Evolutionary conservation across 1,140 invertebrate genomes (phyloP), one percentile per base, ranked within the genome.

Genomic region (Hormaphis cornu): DNA sequence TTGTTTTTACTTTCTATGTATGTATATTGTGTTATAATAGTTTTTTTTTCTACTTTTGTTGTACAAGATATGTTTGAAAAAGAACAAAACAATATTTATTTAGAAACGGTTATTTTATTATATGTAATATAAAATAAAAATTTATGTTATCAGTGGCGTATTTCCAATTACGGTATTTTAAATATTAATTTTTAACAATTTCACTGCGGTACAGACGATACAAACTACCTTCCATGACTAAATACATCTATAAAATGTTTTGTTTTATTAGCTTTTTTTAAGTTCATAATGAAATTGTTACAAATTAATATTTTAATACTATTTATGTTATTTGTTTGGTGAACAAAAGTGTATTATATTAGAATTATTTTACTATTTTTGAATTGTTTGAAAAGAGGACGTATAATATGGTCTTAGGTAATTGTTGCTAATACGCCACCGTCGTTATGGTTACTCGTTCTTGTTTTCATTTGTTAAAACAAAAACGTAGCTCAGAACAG

Each of bases 11-110:
- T 50, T 33, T 48, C 50, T 66, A 48, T 26, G 18, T 20, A 58
- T 46, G 14, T 50, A 35, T 24, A 63, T n/a, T n/a, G n/a, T n/a
- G n/a, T n/a, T n/a, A 63, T 14, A 14, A 7, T 6, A 50, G n/a
- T 35, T 66, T 30, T 66, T 66, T 66, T 61, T n/a, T 33, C 35
- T 63, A 63, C 42, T 63, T 58, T 40, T 37, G 22, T 58, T 58
- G 7, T 40, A 58, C 54, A 58, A 14, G 16, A 58, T n/a, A n/a
- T 56, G 14, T 56, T 37, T 56, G 6, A 56, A 56, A 22, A 56
- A 56, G 18, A 56, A 56, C 10, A n/a, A n/a, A 16, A 56, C 9
- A 14, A 16, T 56, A 8, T 5, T 24, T 58, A 24, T 56, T 58
- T n/a, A n/a, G n/a, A n/a, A n/a, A n/a, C n/a, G n/a, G n/a, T n/a